phyloP scores from a whole-genome alignment of 2,113 vertebrate species.

The Cinclus cinclus region DNA sequence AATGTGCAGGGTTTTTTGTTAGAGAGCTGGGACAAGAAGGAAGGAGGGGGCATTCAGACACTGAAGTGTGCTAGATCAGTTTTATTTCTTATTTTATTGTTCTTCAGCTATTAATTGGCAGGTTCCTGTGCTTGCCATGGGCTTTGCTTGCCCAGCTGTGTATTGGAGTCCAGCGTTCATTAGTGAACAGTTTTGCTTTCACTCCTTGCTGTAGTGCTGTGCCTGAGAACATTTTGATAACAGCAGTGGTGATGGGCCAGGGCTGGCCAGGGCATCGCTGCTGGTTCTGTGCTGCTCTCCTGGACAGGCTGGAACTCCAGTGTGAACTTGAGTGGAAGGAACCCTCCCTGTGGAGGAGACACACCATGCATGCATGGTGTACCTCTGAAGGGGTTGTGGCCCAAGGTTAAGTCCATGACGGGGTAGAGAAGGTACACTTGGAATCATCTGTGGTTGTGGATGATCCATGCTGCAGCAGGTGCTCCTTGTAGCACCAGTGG shows the following conservation, averaged over 20 bases:
- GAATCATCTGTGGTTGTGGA: background rate
- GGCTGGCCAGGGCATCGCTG: background rate
- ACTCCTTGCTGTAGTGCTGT: background rate
- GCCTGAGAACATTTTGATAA: background rate
- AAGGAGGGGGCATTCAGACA: accelerated
- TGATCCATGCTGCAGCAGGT: background rate
- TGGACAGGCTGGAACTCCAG: background rate
- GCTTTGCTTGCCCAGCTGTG: background rate
- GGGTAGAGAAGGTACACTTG: background rate
- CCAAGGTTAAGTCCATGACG: background rate
- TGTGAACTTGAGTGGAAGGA: background rate
- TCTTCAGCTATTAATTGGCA: background rate
- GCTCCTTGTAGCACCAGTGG: background rate
- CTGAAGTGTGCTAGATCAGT: accelerated
- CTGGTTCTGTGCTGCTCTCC: background rate
- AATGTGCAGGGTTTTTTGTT: background rate
- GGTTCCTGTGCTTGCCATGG: background rate
- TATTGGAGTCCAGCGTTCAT: background rate
- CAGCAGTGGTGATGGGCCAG: background rate
- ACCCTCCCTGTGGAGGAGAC: background rate
- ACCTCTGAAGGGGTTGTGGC: background rate
- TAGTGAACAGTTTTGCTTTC: background rate
- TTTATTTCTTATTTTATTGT: background rate
- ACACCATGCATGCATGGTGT: accelerated
- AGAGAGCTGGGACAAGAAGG: background rate